Evolutionary conservation across 2,113 vertebrate genomes (phyloP), one percentile per base, ranked within the genome.

Genomic region (Hippocampus comes): DNA sequence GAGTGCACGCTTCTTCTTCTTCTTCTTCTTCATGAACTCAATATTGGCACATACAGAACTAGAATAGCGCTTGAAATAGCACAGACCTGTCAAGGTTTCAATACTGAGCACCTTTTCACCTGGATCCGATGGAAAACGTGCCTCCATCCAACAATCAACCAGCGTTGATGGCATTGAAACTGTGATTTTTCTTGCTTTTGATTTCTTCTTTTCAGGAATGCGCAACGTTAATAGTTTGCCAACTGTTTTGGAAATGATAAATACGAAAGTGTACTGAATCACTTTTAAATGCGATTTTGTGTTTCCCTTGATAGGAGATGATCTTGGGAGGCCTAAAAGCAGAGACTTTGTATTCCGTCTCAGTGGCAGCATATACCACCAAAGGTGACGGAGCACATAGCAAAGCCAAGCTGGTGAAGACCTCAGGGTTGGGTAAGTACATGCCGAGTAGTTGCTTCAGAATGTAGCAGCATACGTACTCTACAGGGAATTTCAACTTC

Each of bases 301-400:
- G 63, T 84, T 75, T 74, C 21, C 38, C 20, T 56, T 55, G 25
- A 7, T 74, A 98, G 96, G 96, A 98, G 77, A 94, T 97, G 93
- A 57, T 97, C 87, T 93, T 99, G 74, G 89, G 93, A 76, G 93
- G 92, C 79, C 91, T 99, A 68, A 94, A 95, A 92, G 93, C 95
- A 2, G 95, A 97, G 87, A 97, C 95, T 9, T 68, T 93, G 2
- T 99, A 98, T 80, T 95, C 95, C 48, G 87, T 99, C 78, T 96
- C 95, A 0, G 96, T 98, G 55, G 95, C 96, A 2, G 96, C 97
- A 0, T 98, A 98, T 87, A 98, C 95, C 79, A 96, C 96, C 93
- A 98, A 98, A 90, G 96, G 96, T 66, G 96, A 98, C 2, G 96
- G 96, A 6, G 92, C 95, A 0, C 96, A 95, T 76, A 97, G 96